Conservation (phyloP, 92 coral and sea anemone species). For the Phenganax subtilis region DNA sequence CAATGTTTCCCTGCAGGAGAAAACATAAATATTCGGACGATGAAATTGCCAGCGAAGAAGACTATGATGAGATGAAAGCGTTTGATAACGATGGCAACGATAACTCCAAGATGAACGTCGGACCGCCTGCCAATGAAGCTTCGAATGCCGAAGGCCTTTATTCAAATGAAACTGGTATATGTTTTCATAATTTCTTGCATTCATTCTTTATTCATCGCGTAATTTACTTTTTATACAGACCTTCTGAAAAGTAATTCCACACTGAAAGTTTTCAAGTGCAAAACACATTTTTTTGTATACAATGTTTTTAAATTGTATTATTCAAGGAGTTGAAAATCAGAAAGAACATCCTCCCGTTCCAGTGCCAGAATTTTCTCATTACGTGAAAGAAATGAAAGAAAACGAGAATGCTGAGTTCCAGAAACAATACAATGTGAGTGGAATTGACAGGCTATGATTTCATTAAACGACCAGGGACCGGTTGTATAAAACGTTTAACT, state of each 20-base stretch:
- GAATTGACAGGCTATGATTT: too few species aligned
- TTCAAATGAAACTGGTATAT: conserved; percentile 1
- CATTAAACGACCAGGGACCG: too few species aligned
- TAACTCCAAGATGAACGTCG: neutral
- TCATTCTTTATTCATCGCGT: too few species aligned
- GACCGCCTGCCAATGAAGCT: neutral
- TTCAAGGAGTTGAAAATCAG: neutral
- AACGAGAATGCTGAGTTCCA: neutral
- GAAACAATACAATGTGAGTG: neutral
- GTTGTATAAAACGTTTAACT: too few species aligned
- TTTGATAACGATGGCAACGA: neutral
- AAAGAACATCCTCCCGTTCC: conserved; percentile 7
- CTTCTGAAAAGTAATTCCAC: too few species aligned
- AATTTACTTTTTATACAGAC: too few species aligned
- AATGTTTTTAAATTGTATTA: too few species aligned
- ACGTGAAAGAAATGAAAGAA: conserved; percentile 17
- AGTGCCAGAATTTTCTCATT: conserved; percentile 18
- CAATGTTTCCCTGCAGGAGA: neutral
- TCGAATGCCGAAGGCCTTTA: neutral
- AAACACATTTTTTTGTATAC: too few species aligned
- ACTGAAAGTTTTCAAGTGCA: neutral
- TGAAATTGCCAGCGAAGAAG: neutral
- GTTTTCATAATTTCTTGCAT: too few species aligned
- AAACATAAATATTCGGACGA: neutral
- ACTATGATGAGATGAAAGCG: neutral